phyloP scores from a whole-genome alignment of 30 jellyfish, hydroid and myxozoan species.

The Turritopsis rubra region DNA sequence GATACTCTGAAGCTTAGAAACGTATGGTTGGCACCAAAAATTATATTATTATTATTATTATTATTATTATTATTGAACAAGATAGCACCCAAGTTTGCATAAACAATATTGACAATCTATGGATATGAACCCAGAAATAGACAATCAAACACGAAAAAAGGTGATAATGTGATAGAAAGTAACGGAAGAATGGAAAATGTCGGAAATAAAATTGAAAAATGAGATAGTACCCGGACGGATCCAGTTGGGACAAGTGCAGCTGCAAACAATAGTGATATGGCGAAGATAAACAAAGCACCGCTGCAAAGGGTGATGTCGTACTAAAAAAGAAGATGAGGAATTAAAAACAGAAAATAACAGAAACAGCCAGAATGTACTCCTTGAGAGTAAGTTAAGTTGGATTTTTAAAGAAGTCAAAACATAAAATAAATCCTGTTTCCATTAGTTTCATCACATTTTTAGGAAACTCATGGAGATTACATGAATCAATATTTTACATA shows the following conservation, averaged over 20 bases:
- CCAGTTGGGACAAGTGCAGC: slow-evolving; percentile 69
- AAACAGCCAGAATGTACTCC: too few species aligned
- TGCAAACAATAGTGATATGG: slow-evolving; percentile 51
- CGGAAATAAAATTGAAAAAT: too few species aligned
- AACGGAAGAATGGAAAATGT: neutral
- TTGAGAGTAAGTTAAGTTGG: too few species aligned
- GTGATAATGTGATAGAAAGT: neutral
- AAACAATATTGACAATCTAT: slow-evolving; percentile 55
- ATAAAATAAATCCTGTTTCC: too few species aligned
- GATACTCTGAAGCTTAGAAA: too few species aligned
- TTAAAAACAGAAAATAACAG: neutral
- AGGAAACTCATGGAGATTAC: too few species aligned
- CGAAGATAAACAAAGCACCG: slow-evolving; percentile 58
- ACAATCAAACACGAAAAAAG: neutral
- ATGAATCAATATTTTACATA: too few species aligned
- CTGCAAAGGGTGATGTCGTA: slow-evolving; percentile 81
- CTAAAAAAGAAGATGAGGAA: slow-evolving; percentile 21
- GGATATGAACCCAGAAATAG: neutral
- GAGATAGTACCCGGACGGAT: slow-evolving; percentile 43
- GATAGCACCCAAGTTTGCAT: slow-evolving; percentile 76
- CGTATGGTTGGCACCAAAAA: too few species aligned
- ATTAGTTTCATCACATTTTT: too few species aligned
- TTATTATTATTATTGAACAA: too few species aligned
- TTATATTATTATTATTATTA: too few species aligned
- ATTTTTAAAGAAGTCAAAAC: too few species aligned